Percentiles rank a stretch among this genome's conserved stretches.
Conservation (phyloP, 2,797 vertebrate species). For the Intellagama lesueurii region DNA sequence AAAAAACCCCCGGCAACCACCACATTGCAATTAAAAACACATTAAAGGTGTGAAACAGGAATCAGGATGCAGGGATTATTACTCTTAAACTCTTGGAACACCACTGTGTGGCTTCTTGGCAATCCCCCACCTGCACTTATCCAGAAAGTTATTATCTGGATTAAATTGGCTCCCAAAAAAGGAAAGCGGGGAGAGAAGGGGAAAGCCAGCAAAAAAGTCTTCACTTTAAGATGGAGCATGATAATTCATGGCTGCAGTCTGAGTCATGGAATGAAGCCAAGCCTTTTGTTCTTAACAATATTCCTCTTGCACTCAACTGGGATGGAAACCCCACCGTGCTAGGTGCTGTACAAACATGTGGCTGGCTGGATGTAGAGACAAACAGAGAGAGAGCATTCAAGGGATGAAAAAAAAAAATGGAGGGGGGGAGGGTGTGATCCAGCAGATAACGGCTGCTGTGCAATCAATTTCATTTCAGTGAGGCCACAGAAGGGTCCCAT, state of each 20-base stretch:
- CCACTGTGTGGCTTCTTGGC: conserved; percentile 14
- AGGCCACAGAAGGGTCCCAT: neutral
- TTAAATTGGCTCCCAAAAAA: conserved; percentile 28
- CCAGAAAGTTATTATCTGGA: conserved; percentile 39
- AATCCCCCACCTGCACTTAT: conserved; percentile 24
- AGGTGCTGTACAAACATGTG: neutral
- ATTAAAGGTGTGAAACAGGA: conserved; percentile 42
- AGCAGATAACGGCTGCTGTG: neutral
- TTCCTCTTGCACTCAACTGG: conserved; percentile 7
- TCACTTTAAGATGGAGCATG: neutral
- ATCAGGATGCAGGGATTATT: conserved; percentile 34
- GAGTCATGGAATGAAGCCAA: neutral
- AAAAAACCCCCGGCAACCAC: neutral
- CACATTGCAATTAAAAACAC: conserved; percentile 37
- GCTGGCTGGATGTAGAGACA: neutral
- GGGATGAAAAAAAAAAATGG: neutral
- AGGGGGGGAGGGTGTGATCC: neutral
- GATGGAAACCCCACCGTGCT: neutral
- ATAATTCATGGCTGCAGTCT: neutral
- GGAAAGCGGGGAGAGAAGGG: neutral
- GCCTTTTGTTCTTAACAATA: conserved; percentile 14
- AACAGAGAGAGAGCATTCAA: neutral
- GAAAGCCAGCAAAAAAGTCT: conserved; percentile 5
- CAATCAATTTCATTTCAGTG: conserved; percentile 10
- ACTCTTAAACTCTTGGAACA: conserved; percentile 25